These are phyloP conservation scores for Pheosia tremula DNA, from an alignment of 2,888 invertebrate genomes.

Conservation along the genomic window DNA sequence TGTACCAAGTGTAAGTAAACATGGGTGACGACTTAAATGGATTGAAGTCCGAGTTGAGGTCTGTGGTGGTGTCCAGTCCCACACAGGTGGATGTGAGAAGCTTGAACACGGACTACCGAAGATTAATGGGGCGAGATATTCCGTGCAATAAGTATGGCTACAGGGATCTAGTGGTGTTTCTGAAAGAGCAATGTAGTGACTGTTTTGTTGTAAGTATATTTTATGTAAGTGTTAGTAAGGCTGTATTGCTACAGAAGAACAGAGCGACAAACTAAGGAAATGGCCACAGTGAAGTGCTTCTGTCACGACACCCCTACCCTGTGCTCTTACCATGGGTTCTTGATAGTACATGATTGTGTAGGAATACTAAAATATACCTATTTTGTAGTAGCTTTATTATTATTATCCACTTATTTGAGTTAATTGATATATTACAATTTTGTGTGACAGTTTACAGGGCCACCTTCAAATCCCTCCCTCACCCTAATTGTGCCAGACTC, in stretches of 20 bases:
- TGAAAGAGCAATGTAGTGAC: slow-evolving; percentile 64
- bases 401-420: too few species aligned
- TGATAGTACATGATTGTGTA: too few species aligned
- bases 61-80: slow-evolving; percentile 73
- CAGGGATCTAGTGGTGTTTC: slow-evolving; percentile 57
- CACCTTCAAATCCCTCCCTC: slow-evolving; percentile 56
- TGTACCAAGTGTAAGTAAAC: slow-evolving; percentile 7
- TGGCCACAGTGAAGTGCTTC: too few species aligned
- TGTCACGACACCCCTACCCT: too few species aligned
- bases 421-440: not conserved
- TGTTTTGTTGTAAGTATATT: slow-evolving; percentile 63
- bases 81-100: slow-evolving; percentile 61
- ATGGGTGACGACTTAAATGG: slow-evolving; percentile 64
- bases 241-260: too few species aligned
- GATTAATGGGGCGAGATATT: slow-evolving; percentile 59
- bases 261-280: too few species aligned
- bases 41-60: slow-evolving; percentile 62
- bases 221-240: not conserved
- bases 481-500: slow-evolving; percentile 69
- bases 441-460: slow-evolving; percentile 59
- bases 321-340: too few species aligned
- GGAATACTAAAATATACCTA: too few species aligned
- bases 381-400: too few species aligned
- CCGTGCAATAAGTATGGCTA: slow-evolving; percentile 63
- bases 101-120: slow-evolving; percentile 64